phyloP scores from a whole-genome alignment of 1,140 invertebrate species.

The Cyrtorhinus lividipennis region DNA sequence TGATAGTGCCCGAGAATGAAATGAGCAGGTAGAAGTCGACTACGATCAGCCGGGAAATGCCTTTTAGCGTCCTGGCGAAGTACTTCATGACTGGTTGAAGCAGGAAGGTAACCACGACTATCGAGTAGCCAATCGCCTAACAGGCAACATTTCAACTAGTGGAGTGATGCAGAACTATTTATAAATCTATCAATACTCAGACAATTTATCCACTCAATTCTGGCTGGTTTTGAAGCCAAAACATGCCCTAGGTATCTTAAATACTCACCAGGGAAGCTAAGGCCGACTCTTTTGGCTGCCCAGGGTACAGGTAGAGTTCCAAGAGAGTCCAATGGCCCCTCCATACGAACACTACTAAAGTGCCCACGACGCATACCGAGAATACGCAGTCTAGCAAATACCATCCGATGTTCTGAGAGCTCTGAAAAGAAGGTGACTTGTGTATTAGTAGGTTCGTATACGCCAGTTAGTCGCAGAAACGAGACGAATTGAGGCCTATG shows the following conservation, averaged over 20 bases:
- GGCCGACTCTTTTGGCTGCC: slow-evolving; percentile 43
- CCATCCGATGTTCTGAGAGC: slow-evolving; percentile 47
- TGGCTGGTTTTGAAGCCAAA: no score
- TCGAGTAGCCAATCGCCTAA: slow-evolving; percentile 57
- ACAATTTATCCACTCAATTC: no score
- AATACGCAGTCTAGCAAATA: slow-evolving; percentile 73
- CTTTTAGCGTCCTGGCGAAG: slow-evolving; percentile 45
- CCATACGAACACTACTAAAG: slow-evolving; percentile 75
- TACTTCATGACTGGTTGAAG: slow-evolving; percentile 55
- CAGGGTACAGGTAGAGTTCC: slow-evolving; percentile 61
- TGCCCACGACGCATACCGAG: slow-evolving; percentile 66
- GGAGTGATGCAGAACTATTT: no score
- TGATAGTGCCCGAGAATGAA: slow-evolving; percentile 65
- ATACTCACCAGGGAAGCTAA: slow-evolving; percentile 60
- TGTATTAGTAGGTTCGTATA: no score
- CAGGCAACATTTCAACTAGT: slow-evolving; percentile 21
- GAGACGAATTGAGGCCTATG: no score
- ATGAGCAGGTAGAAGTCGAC: slow-evolving; percentile 61
- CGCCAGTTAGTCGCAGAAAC: no score
- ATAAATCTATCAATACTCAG: no score
- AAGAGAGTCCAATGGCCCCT: slow-evolving; percentile 65
- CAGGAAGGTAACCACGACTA: slow-evolving; percentile 52
- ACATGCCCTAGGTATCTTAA: no score
- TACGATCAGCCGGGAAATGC: slow-evolving; percentile 46
- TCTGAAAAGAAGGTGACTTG: no score